Evolutionary conservation across 2,797 vertebrate species (phyloP).

Genomic region (Spheniscus humboldti): DNA sequence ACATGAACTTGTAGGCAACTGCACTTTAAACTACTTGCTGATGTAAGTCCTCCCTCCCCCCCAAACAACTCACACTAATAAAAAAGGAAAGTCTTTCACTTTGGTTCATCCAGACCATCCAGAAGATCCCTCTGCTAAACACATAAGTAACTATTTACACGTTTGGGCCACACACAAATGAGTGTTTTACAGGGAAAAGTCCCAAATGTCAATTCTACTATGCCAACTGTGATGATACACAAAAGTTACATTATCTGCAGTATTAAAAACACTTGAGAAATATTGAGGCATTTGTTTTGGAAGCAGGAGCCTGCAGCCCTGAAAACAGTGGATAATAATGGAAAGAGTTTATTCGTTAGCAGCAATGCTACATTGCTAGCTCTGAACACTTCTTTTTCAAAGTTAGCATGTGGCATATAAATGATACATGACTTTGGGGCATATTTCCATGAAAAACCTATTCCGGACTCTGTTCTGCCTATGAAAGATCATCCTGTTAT

Average conservation of each 20-base stretch:
- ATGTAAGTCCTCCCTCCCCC: neutral
- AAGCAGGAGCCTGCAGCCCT: neutral
- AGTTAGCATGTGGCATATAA: conserved; percentile 18
- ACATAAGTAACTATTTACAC: neutral
- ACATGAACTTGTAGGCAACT: neutral
- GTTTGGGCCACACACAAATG: neutral
- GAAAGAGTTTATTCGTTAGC: neutral
- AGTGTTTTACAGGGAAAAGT: neutral
- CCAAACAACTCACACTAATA: neutral
- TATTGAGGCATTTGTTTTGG: neutral
- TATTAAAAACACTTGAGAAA: conserved; percentile 4
- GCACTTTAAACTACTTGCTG: neutral
- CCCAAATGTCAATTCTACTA: neutral
- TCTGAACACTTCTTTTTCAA: neutral
- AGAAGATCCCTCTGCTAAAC: neutral
- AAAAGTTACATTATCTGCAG: neutral
- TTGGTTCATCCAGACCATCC: neutral
- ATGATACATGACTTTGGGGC: neutral
- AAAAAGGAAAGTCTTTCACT: neutral
- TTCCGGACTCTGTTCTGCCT: neutral
- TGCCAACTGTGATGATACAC: neutral
- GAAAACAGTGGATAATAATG: neutral
- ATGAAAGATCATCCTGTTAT: neutral
- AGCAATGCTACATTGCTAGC: neutral
- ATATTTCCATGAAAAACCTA: neutral